These are phyloP conservation scores for Pharmacophagus antenor DNA, from an alignment of 2,888 invertebrate genomes.

Conservation along the genomic window DNA sequence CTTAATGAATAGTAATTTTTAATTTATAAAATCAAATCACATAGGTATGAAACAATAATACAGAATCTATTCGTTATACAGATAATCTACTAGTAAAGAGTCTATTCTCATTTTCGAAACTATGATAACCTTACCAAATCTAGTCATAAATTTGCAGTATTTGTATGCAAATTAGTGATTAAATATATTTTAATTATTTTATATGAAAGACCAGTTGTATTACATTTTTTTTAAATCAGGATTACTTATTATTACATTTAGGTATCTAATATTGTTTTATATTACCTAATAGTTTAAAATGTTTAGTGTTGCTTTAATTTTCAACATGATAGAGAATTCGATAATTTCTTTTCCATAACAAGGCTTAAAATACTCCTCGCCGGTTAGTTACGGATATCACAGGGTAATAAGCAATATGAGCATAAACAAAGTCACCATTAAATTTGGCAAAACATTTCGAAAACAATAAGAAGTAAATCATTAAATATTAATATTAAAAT, in stretches of 20 bases:
- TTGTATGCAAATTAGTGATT: constrained; percentile 47
- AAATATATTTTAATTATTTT: constrained; percentile 39
- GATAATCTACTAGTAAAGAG: no score
- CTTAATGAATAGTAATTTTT: neutral
- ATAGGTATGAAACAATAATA: no score
- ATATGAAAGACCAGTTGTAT: constrained; percentile 20
- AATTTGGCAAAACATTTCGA: neutral
- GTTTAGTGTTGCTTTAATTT: neutral
- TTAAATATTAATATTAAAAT: neutral
- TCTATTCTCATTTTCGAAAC: neutral
- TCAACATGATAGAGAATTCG: neutral
- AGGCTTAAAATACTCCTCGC: constrained; percentile 29
- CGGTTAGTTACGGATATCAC: constrained; percentile 62
- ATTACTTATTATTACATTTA: neutral
- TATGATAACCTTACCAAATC: constrained; percentile 39
- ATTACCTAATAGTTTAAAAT: neutral
- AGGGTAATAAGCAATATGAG: constrained; percentile 51
- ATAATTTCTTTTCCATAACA: no score
- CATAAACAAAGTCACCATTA: neutral
- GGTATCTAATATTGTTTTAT: neutral
- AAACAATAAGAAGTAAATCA: neutral
- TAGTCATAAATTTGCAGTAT: constrained; percentile 68
- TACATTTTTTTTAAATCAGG: neutral
- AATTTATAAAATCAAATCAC: no score
- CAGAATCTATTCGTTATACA: no score